Base-by-base conservation (phyloP, 2,113 vertebrate species). In the Erythrolamprus reginae region DNA sequence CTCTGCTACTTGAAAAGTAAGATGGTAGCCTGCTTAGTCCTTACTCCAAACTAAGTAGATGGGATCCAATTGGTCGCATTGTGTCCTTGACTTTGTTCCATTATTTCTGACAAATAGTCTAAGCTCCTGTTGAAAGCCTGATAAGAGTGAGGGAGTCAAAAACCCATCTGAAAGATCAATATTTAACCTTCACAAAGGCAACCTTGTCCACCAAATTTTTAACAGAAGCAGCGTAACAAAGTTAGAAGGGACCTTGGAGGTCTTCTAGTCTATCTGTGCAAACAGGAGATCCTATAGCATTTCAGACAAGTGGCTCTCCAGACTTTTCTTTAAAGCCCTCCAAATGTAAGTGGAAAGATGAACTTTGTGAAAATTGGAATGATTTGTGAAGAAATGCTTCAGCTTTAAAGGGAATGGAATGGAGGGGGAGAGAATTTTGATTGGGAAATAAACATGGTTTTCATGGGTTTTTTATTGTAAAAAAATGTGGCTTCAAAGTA, bases 401-500 rank as follows among this genome's bases (percentile, higher is more conserved):
- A 84, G 19, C 17, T 84, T n/a, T 48, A 26, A 58, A 5, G 1
- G 56, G n/a, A 50, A 47, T 13, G 7, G 77, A 45, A 42, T 89
- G 23, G 53, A 5, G 1, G 5, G 4, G 19, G 55, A 6, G 15
- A 3, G 7, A 82, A n/a, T n/a, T 42, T 10, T 91, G 90, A 15
- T 9, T 91, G 47, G 45, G 92, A 91, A 84, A 92, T 93, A 96
- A 95, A 94, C 84, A 94, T 13, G 47, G 47, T 61, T 51, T 24
- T 56, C 17, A 15, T 8, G 56, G 17, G 13, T 52, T 52, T 52
- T 52, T 24, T 24, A 17, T 93, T 92, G 89, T 10, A 23, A n/a
- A 0, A 88, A 88, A 95, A 93, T 88, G 94, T 92, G 91, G 89
- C 87, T 94, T 95, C 89, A 94, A 96, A 93, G 90, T 42, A 55